Evolutionary conservation across 2,113 vertebrate species (phyloP), one percentile per base, ranked within the genome.

Genomic region (Gobio gobio): DNA sequence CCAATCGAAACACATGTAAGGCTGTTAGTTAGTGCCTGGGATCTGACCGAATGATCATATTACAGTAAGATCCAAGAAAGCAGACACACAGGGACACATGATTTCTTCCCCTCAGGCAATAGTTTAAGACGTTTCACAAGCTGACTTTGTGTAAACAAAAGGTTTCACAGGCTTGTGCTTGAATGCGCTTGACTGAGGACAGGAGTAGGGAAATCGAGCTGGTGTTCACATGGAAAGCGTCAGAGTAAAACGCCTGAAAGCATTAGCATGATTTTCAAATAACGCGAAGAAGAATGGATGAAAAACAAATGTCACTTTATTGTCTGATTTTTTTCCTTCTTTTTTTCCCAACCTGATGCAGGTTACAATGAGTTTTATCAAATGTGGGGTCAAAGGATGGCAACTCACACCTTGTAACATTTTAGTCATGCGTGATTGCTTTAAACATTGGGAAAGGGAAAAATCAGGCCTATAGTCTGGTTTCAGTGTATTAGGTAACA

Each of bases 231-330:
- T 77, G 54, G 26, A 77, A 45, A 59, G 3, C 10, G 58, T 84
- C 49, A 85, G 40, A 40, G 6, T 7, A 40, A 40, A 40, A 40
- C 1, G 40, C 59, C 26, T 20, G 40, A 63, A 59, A 78, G 83
- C 78, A 63, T 54, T 33, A 83, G 29, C 14, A 70, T 56, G 43
- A 40, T 86, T 87, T 82, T 90, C 82, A 86, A 86, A 89, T 45
- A 87, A 91, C 51, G 87, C 89, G 86, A 90, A 88, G 82, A 88
- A 90, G 86, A 87, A 88, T 90, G 89, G 87, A 90, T 88, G 89
- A 89, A 88, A 89, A 89, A 78, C 87, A 89, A 87, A 86, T 29
- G 76, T 74, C 78, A 85, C 87, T 90, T 88, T 84, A 82, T 84
- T 88, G 63, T 75, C 64, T 24, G 81, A 78, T 78, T 56, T 78